Evolutionary conservation across 1,140 invertebrate genomes (phyloP), one percentile per base, ranked within the genome.

Genomic region (Onthophagus taurus): DNA sequence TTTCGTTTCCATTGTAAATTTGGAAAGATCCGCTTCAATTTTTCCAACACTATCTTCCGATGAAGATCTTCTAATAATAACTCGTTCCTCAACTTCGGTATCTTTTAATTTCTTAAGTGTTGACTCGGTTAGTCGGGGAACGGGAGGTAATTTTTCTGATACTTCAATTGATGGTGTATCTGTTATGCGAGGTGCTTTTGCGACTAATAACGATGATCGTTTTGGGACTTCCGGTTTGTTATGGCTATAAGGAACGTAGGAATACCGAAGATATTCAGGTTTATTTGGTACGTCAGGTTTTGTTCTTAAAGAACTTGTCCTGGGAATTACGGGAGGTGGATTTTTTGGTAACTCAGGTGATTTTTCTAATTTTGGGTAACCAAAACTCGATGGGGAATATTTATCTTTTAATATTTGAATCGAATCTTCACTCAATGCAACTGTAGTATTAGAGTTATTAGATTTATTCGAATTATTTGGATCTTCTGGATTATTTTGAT

Each of bases 1-100:
- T 37, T 54, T 56, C n/a, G 48, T 34, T 46, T 53, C 52, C 55
- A 59, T 61, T 7, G 52, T 54, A 29, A 62, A 55, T 30, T 52
- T 45, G 3, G 52, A 54, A 14, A 64, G 44, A 38, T 53, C 49
- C 14, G 50, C 47, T 39, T 53, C 48, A 31, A 61, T 33, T 43
- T 55, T 59, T 13, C 51, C 47, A 5, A 62, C 49, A 38, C 53
- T 61, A 14, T 56, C 59, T 30, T 58, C 55, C 3, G 54, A 55
- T 29, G 59, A 59, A 4, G 55, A 57, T 17, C 34, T 48, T 21
- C 47, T 41, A 8, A 54, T 48, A 8, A 63, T 41, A 35, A 49
- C 50, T 18, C 53, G 50, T 31, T 41, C 24, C 4, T 16, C 14
- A 1, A 16, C 6, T 11, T 8, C 14, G 1, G 14, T 21, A 16